Conservation (phyloP, 2,888 invertebrate genomes). For the Chloromyia formosa region DNA sequence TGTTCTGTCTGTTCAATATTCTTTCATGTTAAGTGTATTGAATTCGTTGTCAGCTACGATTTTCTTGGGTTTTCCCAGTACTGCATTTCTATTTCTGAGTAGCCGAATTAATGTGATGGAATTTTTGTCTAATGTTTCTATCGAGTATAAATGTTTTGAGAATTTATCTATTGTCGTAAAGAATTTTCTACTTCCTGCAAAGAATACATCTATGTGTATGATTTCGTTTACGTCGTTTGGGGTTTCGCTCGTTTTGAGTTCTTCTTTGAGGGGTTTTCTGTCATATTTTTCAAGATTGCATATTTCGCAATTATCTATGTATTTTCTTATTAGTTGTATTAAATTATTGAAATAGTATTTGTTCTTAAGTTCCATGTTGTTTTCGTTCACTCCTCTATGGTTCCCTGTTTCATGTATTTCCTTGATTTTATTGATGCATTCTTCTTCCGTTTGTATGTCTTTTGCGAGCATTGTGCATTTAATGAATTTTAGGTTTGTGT, state of each 20-base stretch:
- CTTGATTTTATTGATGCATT: neutral
- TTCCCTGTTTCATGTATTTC: conserved; percentile 20
- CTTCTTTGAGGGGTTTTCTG: neutral
- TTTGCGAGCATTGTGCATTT: neutral
- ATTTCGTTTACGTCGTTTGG: neutral
- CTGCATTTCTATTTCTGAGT: neutral
- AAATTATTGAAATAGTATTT: neutral
- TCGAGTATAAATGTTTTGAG: neutral
- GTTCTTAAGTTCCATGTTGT: conserved; percentile 9
- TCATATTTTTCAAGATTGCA: conserved; percentile 15
- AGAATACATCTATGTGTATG: neutral
- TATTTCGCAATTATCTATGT: conserved; percentile 19
- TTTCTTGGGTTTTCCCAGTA: conserved; percentile 1
- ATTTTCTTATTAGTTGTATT: neutral
- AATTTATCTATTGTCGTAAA: conserved; percentile 17
- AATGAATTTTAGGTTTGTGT: neutral
- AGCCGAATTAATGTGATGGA: neutral
- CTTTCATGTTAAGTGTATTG: neutral
- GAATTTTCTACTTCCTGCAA: neutral
- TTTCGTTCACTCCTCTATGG: conserved; percentile 16
- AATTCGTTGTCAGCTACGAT: conserved; percentile 16
- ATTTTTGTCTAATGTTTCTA: conserved; percentile 13
- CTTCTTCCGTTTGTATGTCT: neutral
- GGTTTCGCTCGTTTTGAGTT: conserved; percentile 14
- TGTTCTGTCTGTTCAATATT: neutral